These are phyloP conservation scores for Gnatocerus cornutus DNA, from an alignment of 2,888 invertebrate genomes.

Conservation along the genomic window DNA sequence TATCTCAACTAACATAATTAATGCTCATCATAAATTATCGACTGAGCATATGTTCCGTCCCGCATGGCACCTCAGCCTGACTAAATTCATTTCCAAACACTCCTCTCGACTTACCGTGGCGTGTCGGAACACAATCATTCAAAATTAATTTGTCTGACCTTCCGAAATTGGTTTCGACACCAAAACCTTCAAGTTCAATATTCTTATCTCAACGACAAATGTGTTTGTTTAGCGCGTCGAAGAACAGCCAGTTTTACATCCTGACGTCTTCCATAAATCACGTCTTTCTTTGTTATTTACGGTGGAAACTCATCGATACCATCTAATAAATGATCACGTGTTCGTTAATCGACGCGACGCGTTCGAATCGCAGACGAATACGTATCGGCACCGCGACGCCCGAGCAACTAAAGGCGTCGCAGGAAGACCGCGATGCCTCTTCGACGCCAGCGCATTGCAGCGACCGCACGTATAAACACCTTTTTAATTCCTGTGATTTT, in stretches of 20 bases:
- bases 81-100: no score
- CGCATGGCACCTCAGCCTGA: neutral
- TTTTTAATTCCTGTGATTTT: conserved; percentile 19
- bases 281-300: conserved; percentile 20
- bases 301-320: conserved; percentile 2
- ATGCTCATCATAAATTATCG: neutral
- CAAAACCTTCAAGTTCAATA: no score
- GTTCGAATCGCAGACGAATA: conserved; percentile 25
- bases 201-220: conserved; percentile 15
- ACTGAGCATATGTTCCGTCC: neutral
- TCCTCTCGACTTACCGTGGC: no score
- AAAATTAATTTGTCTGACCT: no score
- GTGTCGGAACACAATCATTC: no score
- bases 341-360: conserved; percentile 46
- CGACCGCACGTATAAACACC: conserved; percentile 27
- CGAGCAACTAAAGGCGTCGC: conserved; percentile 50
- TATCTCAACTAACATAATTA: neutral
- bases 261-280: neutral
- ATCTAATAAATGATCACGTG: conserved; percentile 51
- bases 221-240: conserved; percentile 19
- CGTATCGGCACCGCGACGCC: conserved; percentile 53
- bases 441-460: conserved; percentile 54
- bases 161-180: no score
- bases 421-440: conserved; percentile 36
- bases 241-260: conserved; percentile 17